A percentile compares a stretch with the other conserved stretches of the same genome.
Conservation (phyloP, 2,797 vertebrate species). For the Scolopax rusticola region DNA sequence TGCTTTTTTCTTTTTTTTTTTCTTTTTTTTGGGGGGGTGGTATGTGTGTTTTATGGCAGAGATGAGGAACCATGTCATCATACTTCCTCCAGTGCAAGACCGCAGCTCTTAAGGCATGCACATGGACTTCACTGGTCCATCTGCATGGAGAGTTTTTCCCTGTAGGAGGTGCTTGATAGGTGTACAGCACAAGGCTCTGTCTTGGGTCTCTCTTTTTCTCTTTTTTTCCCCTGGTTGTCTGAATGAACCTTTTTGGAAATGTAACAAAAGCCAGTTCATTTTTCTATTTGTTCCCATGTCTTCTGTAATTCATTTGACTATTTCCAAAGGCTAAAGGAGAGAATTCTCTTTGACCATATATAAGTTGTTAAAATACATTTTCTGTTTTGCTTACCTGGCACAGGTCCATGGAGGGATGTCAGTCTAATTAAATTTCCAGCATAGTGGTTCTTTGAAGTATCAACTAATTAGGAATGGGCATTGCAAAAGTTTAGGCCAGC, state of each 20-base stretch:
- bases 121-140: not conserved
- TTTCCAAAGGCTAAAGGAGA: slow-evolving; percentile 4
- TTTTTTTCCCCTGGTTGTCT: not conserved
- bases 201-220: not conserved
- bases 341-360: not conserved
- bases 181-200: not conserved
- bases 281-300: not conserved
- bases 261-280: not conserved
- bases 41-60: not conserved
- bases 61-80: not conserved
- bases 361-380: not conserved
- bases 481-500: slow-evolving; percentile 33
- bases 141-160: not conserved
- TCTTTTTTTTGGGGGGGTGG: too few species aligned
- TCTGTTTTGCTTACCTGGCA: slow-evolving; percentile 47
- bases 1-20: not conserved
- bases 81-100: not conserved
- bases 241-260: not conserved
- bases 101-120: not conserved
- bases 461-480: slow-evolving; percentile 30
- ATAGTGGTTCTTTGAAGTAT: slow-evolving; percentile 53
- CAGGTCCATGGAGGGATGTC: not conserved
- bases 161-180: not conserved
- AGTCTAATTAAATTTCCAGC: slow-evolving; percentile 39
- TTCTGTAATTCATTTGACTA: not conserved